Base-by-base conservation (phyloP, 2,797 vertebrate genomes). In the Eulemur mongoz region DNA sequence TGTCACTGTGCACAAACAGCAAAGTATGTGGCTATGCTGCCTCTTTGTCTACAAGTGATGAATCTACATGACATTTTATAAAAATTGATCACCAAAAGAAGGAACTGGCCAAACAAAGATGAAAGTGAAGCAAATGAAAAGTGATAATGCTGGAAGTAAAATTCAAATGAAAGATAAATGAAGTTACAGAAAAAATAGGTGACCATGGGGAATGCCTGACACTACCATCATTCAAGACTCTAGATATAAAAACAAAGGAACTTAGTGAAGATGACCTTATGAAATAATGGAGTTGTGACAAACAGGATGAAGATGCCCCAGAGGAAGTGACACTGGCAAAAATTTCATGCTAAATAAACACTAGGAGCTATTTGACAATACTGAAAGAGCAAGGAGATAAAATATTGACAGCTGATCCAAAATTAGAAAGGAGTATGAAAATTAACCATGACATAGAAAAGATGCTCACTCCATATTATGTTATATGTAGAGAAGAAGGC, bases 371-470 rank as follows among this genome's bases (percentile, higher is more conserved):
- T 35, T 40, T 40, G 85, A 30, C 11, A 78, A 89, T 70, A 83
- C 1, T 40, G 14, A 87, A 79, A 94, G 32, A 75, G 38, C 35
- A 91, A 94, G 84, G 20, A n/a, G 43, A 69, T 79, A 88, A 88
- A 91, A 93, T 79, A 38, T 23, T 72, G 35, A 94, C 89, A 93
- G 50, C 27, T 50, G n/a, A 88, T 70, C 40, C 61, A 93, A 89
- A 96, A 75, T 87, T 86, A 59, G 52, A 78, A 93, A 43, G 23
- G 65, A 83, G 18, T 87, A 27, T 48, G 50, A 92, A 54, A 63
- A 69, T 52, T 78, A 38, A 67, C 50, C 57, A 63, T 25, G 40
- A 78, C 43, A 61, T 50, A 59, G 32, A 75, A 82, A 72, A 89
- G 11, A 67, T 81, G 38, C 15, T 96, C 50, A n/a, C 4, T 73